A percentile compares a stretch with the other conserved stretches of the same genome.
Conservation (phyloP, 2,797 vertebrate genomes). For the Macropus fuliginosus region DNA sequence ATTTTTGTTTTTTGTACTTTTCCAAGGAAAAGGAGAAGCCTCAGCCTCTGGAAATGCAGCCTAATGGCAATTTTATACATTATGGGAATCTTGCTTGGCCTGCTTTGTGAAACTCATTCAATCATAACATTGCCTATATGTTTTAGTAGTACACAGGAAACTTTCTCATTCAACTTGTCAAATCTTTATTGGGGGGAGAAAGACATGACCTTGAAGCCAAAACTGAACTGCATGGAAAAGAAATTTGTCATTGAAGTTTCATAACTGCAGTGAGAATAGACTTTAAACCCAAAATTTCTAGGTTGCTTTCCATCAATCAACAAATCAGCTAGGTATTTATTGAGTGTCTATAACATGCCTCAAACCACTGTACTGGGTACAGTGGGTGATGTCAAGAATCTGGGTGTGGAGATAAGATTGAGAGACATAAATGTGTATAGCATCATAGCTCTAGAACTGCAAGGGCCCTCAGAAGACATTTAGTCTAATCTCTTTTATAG, state of each 20-base stretch:
- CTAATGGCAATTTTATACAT: not conserved
- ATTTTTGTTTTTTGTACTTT: not conserved
- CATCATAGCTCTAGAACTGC: not conserved
- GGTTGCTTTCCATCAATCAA: not conserved
- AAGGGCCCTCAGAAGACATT: not conserved
- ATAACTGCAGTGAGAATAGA: not conserved
- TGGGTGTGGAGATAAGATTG: not conserved
- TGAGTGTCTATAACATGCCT: not conserved
- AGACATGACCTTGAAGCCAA: not conserved
- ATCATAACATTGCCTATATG: not conserved
- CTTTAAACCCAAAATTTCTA: not conserved
- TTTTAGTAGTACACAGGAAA: not conserved
- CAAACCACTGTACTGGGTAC: not conserved
- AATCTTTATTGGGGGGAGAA: not conserved
- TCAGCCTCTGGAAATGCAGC: not conserved
- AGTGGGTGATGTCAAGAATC: not conserved
- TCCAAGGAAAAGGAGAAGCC: not conserved
- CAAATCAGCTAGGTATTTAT: not conserved
- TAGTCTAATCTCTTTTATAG: not conserved
- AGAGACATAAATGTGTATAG: not conserved
- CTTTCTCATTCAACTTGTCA: not conserved
- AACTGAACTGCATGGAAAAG: not conserved
- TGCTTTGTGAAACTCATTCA: not conserved
- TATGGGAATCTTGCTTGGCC: not conserved
- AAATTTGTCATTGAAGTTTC: not conserved